Base-by-base conservation (phyloP, 2,797 vertebrate genomes). In the Mormyrus proboscirostris region DNA sequence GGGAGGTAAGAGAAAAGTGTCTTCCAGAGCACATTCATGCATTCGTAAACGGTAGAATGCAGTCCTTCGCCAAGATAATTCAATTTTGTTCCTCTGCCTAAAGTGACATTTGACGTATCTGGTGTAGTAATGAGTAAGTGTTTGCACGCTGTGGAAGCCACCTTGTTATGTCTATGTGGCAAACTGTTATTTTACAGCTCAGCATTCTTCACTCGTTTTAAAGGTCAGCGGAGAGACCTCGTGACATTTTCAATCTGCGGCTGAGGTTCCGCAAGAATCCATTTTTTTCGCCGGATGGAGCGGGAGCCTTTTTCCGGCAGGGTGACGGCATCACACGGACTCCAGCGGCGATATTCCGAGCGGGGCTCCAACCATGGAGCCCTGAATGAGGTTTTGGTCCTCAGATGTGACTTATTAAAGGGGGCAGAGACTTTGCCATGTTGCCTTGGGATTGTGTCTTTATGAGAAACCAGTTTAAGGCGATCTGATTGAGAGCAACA, bases 221-320 rank as follows among this genome's bases (percentile, higher is more conserved):
- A 92, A 92, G 92, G 91, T 92, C 92, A 90, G 79, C 88, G 29
- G 86, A 41, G 57, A 88, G 90, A 88, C 90, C 89, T 90, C 85
- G 76, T 88, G 91, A 91, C 89, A 90, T 90, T 90, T 91, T 90
- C 49, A 38, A 50, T 76, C 44, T 59, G 53, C 87, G 57, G 76
- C 22, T 41, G 55, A 83, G 82, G 22, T 90, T 91, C 86, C 87
- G 88, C 89, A 59, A 86, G 89, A 91, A 90, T 89, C 90, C 59
- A 69, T 86, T 92, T 89, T 92, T 89, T 88, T 76, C 4, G 84
- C 83, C 69, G 38, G 62, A 83, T n/a, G 41, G 84, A 41, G 62
- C 59, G 41, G 59, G 88, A 82, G 82, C 90, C 89, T 89, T 90
- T 92, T 89, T 88, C 88, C 12, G 62, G 85, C 88, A 59, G 8